Evolutionary conservation across 2,888 invertebrate genomes (phyloP).

Genomic region (Urechis unicinctus): DNA sequence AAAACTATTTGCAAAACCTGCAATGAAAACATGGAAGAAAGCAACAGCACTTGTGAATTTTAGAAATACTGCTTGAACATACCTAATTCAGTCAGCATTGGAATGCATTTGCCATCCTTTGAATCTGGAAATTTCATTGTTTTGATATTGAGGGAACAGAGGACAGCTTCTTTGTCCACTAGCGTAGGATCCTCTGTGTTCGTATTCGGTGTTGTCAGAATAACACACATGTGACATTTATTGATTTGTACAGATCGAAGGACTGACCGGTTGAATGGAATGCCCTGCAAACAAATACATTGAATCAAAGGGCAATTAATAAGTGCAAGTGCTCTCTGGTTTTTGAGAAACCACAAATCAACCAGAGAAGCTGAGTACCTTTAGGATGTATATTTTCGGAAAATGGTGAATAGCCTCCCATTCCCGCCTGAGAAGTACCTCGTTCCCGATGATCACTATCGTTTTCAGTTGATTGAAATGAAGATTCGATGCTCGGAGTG

Average conservation of each 20-base stretch:
- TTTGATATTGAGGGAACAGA: constrained; percentile 89
- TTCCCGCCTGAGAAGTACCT: constrained; percentile 92
- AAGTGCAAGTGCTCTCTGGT: too few species aligned
- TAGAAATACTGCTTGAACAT: too few species aligned
- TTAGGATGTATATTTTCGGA: constrained; percentile 95
- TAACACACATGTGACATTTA: constrained; percentile 99
- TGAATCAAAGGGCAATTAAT: too few species aligned
- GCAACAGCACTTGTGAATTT: too few species aligned
- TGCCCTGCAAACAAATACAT: constrained; percentile 63
- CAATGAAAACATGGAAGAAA: too few species aligned
- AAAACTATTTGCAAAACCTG: too few species aligned
- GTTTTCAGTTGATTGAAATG: constrained; percentile 85
- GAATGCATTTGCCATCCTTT: too few species aligned
- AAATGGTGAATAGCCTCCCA: constrained; percentile 99
- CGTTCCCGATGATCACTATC: constrained; percentile 95
- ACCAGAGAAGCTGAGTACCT: constrained; percentile 59
- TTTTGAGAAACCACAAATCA: not conserved
- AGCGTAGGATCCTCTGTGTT: constrained; percentile 74
- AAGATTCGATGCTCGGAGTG: constrained; percentile 92
- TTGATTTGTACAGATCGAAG: constrained; percentile 96
- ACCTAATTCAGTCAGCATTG: constrained; percentile 89
- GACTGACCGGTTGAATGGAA: constrained; percentile 94
- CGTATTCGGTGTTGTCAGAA: constrained; percentile 88
- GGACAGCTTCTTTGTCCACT: constrained; percentile 97
- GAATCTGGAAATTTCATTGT: constrained; percentile 22